Evolutionary conservation across 1,140 invertebrate species (phyloP).

Genomic region (Drosophila repleta): DNA sequence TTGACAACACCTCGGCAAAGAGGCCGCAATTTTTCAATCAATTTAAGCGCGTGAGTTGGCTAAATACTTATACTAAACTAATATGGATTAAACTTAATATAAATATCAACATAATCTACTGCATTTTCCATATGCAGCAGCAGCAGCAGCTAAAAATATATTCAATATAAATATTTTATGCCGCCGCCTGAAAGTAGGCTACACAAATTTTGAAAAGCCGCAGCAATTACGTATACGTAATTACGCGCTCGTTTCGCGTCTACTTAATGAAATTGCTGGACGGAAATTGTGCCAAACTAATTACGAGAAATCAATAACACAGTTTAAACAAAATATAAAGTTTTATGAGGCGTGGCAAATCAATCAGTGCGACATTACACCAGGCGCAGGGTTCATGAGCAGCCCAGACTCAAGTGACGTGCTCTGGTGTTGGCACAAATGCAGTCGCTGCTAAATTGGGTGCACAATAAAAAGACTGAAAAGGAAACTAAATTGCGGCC

Average conservation of each 20-base stretch:
- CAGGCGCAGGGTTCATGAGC: not conserved
- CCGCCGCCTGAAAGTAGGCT: conserved; percentile 46
- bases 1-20: not conserved
- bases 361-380: not conserved
- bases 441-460: conserved; percentile 40
- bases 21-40: conserved; percentile 9
- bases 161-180: not conserved
- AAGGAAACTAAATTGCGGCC: conserved; percentile 46
- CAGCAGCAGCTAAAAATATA: no score
- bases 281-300: conserved; percentile 55
- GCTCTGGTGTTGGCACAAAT: conserved; percentile 14
- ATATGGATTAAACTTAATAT: not conserved
- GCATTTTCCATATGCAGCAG: not conserved
- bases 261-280: conserved; percentile 7
- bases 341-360: not conserved
- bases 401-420: conserved; percentile 10
- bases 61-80: not conserved
- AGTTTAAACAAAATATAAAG: not conserved
- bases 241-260: conserved; percentile 2
- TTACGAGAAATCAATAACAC: conserved; percentile 64
- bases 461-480: conserved; percentile 12
- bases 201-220: not conserved
- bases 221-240: conserved; percentile 41
- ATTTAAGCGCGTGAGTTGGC: conserved; percentile 28
- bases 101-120: not conserved